phyloP scores from a whole-genome alignment of 1,140 invertebrate genomes.

The Aphaenogaster floridana region DNA sequence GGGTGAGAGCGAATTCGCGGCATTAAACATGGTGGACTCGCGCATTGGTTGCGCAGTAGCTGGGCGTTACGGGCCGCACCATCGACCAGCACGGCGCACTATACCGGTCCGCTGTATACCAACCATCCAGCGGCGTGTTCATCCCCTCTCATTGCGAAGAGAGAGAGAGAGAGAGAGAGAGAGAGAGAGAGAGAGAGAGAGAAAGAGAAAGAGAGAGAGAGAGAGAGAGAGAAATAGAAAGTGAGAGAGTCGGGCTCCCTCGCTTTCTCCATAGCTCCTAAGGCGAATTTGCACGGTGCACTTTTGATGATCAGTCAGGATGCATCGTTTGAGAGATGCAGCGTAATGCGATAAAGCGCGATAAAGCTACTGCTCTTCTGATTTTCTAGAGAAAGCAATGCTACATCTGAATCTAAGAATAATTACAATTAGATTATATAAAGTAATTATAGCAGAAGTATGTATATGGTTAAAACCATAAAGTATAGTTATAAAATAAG shows the following conservation, averaged over 20 bases:
- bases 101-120: conserved; percentile 72
- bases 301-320: conserved; percentile 29
- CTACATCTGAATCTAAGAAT: neutral
- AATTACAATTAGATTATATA: neutral
- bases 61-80: conserved; percentile 78
- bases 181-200: conserved; percentile 3
- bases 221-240: neutral
- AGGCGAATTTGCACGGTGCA: conserved; percentile 34
- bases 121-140: conserved; percentile 75
- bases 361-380: too few species aligned
- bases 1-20: conserved; percentile 78
- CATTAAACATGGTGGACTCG: conserved; percentile 80
- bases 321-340: neutral
- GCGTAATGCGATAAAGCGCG: neutral
- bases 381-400: neutral
- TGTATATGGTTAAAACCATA: neutral
- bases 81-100: conserved; percentile 78
- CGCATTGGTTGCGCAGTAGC: conserved; percentile 80
- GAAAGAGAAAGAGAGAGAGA: neutral
- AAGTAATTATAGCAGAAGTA: neutral
- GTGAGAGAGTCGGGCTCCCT: neutral
- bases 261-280: conserved; percentile 34
- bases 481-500: neutral
- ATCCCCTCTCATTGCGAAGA: conserved; percentile 46
- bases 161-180: neutral